Conservation (phyloP, 1,140 invertebrate species). For the Lasaia peninsularis region DNA sequence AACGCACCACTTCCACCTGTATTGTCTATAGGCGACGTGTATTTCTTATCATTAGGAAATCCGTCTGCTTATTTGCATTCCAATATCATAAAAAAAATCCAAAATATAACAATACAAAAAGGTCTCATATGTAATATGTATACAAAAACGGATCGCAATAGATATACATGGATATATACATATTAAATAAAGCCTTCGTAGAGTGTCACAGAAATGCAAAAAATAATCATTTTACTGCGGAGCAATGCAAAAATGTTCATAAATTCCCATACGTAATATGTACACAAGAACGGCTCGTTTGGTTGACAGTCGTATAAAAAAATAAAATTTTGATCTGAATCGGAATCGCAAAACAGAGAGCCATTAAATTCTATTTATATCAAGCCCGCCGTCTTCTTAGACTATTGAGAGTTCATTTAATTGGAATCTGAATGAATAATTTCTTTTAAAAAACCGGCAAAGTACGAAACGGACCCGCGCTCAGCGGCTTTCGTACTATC, state of each 20-base stretch:
- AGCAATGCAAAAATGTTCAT: neutral
- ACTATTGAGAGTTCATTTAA: conserved; percentile 16
- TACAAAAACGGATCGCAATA: too few relatives aligned
- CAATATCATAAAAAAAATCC: too few relatives aligned
- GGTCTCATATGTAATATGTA: too few relatives aligned
- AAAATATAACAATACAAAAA: too few relatives aligned
- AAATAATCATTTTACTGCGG: neutral
- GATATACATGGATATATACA: too few relatives aligned
- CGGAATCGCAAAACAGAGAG: conserved; percentile 17
- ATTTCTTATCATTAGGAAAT: too few relatives aligned
- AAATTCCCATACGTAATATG: neutral
- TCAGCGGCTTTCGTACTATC: too few relatives aligned
- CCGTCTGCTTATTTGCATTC: too few relatives aligned
- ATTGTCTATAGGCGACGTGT: too few relatives aligned
- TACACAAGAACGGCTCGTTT: conserved; percentile 14
- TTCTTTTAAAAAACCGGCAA: conserved; percentile 1
- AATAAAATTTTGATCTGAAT: conserved; percentile 23
- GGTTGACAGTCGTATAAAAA: conserved; percentile 14
- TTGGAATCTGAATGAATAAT: conserved; percentile 9
- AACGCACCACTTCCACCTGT: too few relatives aligned
- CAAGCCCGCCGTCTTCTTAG: conserved; percentile 13
- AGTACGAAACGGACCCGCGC: too few relatives aligned
- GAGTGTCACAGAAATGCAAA: neutral
- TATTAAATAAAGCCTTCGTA: too few relatives aligned
- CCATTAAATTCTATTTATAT: conserved; percentile 26